These are phyloP conservation scores for Sorex fumeus DNA, from an alignment of 2,113 vertebrate genomes.

Conservation along the genomic window DNA sequence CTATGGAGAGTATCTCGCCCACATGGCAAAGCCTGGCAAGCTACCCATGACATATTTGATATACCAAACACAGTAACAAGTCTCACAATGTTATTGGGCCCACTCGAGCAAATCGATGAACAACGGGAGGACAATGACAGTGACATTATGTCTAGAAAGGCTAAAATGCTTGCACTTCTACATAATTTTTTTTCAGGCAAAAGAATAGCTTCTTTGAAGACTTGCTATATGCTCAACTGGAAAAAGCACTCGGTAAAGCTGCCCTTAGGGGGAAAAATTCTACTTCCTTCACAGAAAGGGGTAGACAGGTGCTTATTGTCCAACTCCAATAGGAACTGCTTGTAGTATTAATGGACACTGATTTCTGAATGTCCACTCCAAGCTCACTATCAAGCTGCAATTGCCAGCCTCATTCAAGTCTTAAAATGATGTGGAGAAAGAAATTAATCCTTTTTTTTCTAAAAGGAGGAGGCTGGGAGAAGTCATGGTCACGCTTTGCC, in stretches of 20 bases:
- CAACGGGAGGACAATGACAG: too few relatives aligned
- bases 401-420: not conserved
- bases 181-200: conserved; percentile 31
- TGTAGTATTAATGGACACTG: not conserved
- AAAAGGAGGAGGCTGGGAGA: not conserved
- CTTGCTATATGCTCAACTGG: not conserved
- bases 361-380: not conserved
- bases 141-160: not conserved
- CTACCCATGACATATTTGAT: too few relatives aligned
- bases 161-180: conserved; percentile 27
- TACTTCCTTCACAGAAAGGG: not conserved
- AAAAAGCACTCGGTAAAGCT: not conserved
- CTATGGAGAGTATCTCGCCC: too few relatives aligned
- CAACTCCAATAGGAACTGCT: not conserved
- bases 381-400: not conserved
- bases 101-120: too few relatives aligned
- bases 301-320: not conserved
- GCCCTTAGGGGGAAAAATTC: not conserved
- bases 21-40: too few relatives aligned
- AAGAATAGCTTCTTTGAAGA: conserved; percentile 5
- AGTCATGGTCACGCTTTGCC: not conserved
- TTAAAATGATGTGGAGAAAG: conserved; percentile 45
- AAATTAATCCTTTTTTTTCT: not conserved
- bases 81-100: too few relatives aligned
- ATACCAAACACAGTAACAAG: too few relatives aligned